Conservation (phyloP, 1,140 invertebrate species). For the Rhyzopertha dominica region DNA sequence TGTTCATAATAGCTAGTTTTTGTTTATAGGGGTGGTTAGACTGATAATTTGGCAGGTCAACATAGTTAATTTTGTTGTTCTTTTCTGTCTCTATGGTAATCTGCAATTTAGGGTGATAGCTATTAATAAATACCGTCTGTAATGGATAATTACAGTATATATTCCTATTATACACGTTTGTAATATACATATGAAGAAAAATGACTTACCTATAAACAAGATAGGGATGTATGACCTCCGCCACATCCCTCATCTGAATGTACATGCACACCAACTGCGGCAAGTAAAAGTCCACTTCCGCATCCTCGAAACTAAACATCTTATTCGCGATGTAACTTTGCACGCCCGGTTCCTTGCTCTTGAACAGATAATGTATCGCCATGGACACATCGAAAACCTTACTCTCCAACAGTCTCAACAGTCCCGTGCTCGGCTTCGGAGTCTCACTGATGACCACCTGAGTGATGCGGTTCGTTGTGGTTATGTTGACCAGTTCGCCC, state of each 20-base stretch:
- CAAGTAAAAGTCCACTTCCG: slow-evolving; percentile 95
- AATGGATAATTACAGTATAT: too few species aligned
- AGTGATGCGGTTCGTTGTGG: too few species aligned
- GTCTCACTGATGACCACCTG: slow-evolving; percentile 12
- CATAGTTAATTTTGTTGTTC: too few species aligned
- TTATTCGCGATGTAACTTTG: slow-evolving; percentile 95
- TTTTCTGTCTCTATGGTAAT: too few species aligned
- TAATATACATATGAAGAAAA: slow-evolving; percentile 1
- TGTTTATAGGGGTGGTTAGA: too few species aligned
- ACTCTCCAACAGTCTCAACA: slow-evolving; percentile 91
- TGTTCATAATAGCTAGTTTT: too few species aligned
- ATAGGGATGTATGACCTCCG: slow-evolving; percentile 92
- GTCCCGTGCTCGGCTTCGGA: slow-evolving; percentile 37
- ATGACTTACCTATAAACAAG: slow-evolving; percentile 74
- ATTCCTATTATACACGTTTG: too few species aligned
- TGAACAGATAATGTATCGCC: slow-evolving; percentile 95
- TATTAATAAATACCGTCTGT: too few species aligned
- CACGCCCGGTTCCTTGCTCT: slow-evolving; percentile 97
- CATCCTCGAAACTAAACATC: slow-evolving; percentile 89
- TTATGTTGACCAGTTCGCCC: too few species aligned
- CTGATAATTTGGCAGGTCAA: too few species aligned
- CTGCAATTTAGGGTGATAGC: too few species aligned
- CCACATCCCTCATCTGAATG: slow-evolving; percentile 94
- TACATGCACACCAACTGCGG: slow-evolving; percentile 98
- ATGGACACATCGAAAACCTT: slow-evolving; percentile 97